Percentiles rank a stretch among this genome's conserved stretches.
Conservation (phyloP, 2,888 invertebrate species). For the Mimachlamys varia region DNA sequence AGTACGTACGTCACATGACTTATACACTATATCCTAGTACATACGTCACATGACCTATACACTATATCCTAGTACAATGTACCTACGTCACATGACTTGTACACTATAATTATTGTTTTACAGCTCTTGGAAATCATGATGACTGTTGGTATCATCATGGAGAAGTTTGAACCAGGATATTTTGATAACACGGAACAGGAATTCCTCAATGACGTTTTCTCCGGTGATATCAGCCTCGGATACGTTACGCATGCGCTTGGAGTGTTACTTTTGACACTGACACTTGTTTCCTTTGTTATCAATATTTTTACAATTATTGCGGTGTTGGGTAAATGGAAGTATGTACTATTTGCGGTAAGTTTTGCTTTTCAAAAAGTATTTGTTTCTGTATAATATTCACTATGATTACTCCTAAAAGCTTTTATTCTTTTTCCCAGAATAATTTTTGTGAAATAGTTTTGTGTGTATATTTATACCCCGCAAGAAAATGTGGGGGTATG, state of each 20-base stretch:
- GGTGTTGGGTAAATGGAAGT: not conserved
- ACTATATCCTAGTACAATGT: too few relatives aligned
- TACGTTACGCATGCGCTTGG: constrained; percentile 18
- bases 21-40: too few relatives aligned
- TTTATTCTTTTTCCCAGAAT: too few relatives aligned
- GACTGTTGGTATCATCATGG: not conserved
- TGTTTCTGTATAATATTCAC: too few relatives aligned
- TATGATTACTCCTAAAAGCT: too few relatives aligned
- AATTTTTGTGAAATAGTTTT: too few relatives aligned
- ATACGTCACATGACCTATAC: too few relatives aligned
- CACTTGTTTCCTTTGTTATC: not conserved
- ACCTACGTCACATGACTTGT: too few relatives aligned
- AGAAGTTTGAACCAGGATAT: not conserved
- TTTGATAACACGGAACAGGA: not conserved
- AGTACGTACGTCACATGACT: too few relatives aligned
- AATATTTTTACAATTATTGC: not conserved
- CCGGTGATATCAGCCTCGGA: not conserved
- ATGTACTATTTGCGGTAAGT: not conserved
- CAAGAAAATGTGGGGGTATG: too few relatives aligned
- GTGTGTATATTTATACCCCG: too few relatives aligned
- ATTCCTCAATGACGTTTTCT: constrained; percentile 8
- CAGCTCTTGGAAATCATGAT: not conserved
- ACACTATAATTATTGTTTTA: not conserved
- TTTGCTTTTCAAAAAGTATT: too few relatives aligned
- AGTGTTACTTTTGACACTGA: not conserved